Base-by-base conservation (phyloP, 2,113 vertebrate genomes). In the Scolopax mira region DNA sequence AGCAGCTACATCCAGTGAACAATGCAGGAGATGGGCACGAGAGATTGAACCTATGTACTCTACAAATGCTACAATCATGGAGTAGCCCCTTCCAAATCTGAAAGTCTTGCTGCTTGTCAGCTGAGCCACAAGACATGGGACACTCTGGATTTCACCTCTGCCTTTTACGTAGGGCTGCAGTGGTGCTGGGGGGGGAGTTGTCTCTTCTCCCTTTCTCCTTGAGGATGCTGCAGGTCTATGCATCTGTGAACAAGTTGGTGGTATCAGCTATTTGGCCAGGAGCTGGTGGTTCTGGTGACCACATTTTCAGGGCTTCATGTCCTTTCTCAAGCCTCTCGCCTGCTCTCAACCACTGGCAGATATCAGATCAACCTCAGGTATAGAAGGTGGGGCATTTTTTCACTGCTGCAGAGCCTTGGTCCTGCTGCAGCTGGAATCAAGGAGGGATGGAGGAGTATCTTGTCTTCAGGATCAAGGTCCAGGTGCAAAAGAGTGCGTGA, bases 261-360 rank as follows among this genome's bases (percentile, higher is more conserved):
- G 13, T 25, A 28, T 35, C 57, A 61, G 13, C 23, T 1, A 0
- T 37, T 12, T 37, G 78, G 9, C 28, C 61, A 64, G 39, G 21
- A 89, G 31, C 52, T 37, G 23, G 19, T 60, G 35, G 57, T 71
- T 79, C 62, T 44, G 35, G 5, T 44, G 25, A 18, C 52, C 2
- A 1, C 2, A 3, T 80, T 83, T 86, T 89, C 51, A 37, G 42
- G 51, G 18, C 37, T 78, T 74, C 3, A 0, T 31, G 31, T 61
- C 72, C 60, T 58, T 78, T 11, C 41, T 78, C 22, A 78, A 80
- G 28, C 11, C 55, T 85, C 78, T 75, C 4, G 0, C 22, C 16
- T 13, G 5, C 49, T 84, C 28, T 24, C 54, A 62, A 3, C 16
- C 31, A n/a, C 35, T 0, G 0, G 11, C 6, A 65, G 22, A n/a